Evolutionary conservation across 2,797 vertebrate genomes (phyloP), one percentile per base, ranked within the genome.

Genomic region (Characodon lateralis): DNA sequence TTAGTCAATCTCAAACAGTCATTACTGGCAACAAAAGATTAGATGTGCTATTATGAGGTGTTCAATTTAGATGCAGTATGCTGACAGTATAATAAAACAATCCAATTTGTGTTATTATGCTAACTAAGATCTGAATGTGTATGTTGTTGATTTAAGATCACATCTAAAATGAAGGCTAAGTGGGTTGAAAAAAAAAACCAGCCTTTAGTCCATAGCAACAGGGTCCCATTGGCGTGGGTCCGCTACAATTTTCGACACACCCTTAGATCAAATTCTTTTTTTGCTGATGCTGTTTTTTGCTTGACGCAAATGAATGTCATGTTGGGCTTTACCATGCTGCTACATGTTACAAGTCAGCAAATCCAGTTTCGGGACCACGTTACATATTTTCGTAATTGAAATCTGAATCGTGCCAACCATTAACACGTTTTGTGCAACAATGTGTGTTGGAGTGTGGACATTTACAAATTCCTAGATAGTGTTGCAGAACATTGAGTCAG

Each of bases 1-100:
- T 72, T 14, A 56, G 66, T 78, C 76, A 80, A 5, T 46, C 22
- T 69, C 55, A 84, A 77, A 76, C 39, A 41, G 53, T 58, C n/a
- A 18, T 69, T 69, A 13, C 24, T 3, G 1, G 55, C 69, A 3
- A 59, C 26, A 22, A 26, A 61, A 35, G 31, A 69, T 3, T 24
- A 8, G 12, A 58, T 41, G 6, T 58, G 3, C 58, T 65, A 43
- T 66, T 9, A 12, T 78, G 59, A 1, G 16, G 56, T 35, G 26
- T 28, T 8, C 71, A 63, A 41, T 39, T 0, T 20, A 53, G 20
- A 53, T 22, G 22, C 2, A 14, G 31, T 65, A 41, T 41, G 8
- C 10, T 68, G 12, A 43, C n/a, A 18, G 35, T 3, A 43, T 22
- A 20, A 39, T 10, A 66, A 66, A 41, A 12, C 65, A 24, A 9